phyloP scores from a whole-genome alignment of 92 coral and sea anemone species.

The Phenganax subtilis region DNA sequence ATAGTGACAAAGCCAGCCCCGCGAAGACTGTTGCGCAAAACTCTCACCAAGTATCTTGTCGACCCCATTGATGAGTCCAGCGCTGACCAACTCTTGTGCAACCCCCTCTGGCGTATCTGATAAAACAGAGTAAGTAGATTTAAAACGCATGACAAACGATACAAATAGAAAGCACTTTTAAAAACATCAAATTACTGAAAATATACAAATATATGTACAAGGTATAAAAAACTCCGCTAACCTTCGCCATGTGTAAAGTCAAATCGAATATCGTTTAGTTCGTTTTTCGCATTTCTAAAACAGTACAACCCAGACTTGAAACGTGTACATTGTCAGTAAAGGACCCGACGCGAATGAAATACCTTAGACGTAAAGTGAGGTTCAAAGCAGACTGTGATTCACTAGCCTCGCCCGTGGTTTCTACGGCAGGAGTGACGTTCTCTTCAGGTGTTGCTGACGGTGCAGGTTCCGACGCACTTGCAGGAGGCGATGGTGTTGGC shows the following conservation, averaged over 20 bases:
- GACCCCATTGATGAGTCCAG: slow-evolving; percentile 85
- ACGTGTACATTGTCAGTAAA: not conserved
- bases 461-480: slow-evolving; percentile 12
- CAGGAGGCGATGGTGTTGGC: slow-evolving; percentile 10
- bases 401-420: not conserved
- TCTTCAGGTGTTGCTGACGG: not conserved
- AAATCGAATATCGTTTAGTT: slow-evolving; percentile 92
- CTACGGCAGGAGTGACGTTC: not conserved
- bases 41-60: slow-evolving; percentile 85
- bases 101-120: slow-evolving; percentile 95
- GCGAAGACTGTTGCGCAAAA: not conserved
- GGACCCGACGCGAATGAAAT: not conserved
- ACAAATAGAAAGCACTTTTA: not conserved
- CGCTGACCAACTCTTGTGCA: slow-evolving; percentile 92
- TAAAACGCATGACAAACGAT: not conserved
- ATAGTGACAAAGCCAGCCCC: not conserved
- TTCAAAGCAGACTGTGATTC: slow-evolving; percentile 29
- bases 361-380: slow-evolving; percentile 38
- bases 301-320: not conserved
- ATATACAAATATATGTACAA: not conserved
- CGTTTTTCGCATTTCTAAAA: slow-evolving; percentile 83
- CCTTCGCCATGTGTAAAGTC: slow-evolving; percentile 91
- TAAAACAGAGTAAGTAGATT: not conserved
- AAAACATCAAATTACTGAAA: not conserved
- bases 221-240: slow-evolving; percentile 13